Conservation (phyloP, 2,113 vertebrate genomes). For the Castor canadensis region DNA sequence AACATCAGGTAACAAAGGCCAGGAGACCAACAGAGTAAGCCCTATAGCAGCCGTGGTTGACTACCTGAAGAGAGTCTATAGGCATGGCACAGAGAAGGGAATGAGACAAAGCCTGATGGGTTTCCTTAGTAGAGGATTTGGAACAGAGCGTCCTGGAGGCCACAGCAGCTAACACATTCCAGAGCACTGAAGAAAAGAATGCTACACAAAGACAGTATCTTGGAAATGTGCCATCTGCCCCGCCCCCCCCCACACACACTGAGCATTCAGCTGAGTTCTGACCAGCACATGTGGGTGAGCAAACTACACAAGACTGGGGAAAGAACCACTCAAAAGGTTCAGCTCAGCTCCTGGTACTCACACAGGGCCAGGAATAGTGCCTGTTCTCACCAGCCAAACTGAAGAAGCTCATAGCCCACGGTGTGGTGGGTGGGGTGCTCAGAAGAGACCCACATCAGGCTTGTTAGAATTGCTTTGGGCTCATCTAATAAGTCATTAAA, state of each 20-base stretch:
- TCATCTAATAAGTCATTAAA: background rate
- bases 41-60: background rate
- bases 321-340: background rate
- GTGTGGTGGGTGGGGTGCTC: background rate
- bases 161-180: background rate
- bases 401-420: background rate
- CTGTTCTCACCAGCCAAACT: background rate
- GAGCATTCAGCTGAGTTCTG: background rate
- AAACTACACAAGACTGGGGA: background rate
- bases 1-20: background rate
- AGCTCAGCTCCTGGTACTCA: background rate
- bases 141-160: background rate
- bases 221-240: no score
- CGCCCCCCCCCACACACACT: no score
- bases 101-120: background rate
- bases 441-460: background rate
- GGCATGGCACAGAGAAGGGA: background rate
- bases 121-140: background rate
- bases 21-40: background rate
- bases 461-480: background rate
- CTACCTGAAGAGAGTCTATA: background rate
- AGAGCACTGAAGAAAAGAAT: background rate
- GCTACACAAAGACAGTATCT: background rate
- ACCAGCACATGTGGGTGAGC: background rate
- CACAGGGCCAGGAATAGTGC: background rate